Evolutionary conservation across 2,888 invertebrate species (phyloP).

Genomic region (Lacanobia wlatinum): DNA sequence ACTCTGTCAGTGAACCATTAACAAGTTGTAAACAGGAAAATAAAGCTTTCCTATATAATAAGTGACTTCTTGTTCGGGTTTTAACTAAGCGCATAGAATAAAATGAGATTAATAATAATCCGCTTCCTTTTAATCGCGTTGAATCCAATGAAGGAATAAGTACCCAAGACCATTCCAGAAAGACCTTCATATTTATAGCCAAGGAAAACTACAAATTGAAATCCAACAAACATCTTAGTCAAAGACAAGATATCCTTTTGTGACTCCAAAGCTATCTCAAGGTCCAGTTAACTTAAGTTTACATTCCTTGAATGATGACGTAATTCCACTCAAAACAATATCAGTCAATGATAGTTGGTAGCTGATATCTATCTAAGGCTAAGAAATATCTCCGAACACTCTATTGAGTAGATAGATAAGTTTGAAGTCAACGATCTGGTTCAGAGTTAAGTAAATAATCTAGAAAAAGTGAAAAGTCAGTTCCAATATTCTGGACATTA

Average conservation of each 20-base stretch:
- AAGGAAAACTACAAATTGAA: background rate
- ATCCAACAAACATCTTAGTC: background rate
- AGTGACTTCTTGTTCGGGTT: too few species aligned
- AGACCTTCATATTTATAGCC: background rate
- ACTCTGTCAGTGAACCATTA: background rate
- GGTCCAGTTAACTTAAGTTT: slow-evolving; percentile 2
- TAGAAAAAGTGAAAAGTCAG: background rate
- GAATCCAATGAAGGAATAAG: too few species aligned
- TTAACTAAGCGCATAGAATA: too few species aligned
- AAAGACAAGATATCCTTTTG: background rate
- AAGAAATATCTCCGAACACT: slow-evolving; percentile 35
- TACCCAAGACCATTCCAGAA: background rate
- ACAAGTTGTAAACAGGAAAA: slow-evolving; percentile 16
- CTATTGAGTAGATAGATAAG: slow-evolving; percentile 31
- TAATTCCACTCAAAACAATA: slow-evolving; percentile 33
- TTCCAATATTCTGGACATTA: background rate
- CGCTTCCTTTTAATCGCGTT: too few species aligned
- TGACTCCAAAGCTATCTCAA: slow-evolving; percentile 8
- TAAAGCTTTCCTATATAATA: too few species aligned
- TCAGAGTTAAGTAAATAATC: slow-evolving; percentile 32
- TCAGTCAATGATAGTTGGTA: slow-evolving; percentile 48
- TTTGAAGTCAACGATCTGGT: slow-evolving; percentile 42
- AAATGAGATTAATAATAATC: too few species aligned
- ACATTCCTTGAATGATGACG: slow-evolving; percentile 31
- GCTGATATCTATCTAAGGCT: slow-evolving; percentile 22